A percentile compares a stretch with the other conserved stretches of the same genome.
Conservation (phyloP, 2,797 vertebrate species). For the Limnodromus scolopaceus region DNA sequence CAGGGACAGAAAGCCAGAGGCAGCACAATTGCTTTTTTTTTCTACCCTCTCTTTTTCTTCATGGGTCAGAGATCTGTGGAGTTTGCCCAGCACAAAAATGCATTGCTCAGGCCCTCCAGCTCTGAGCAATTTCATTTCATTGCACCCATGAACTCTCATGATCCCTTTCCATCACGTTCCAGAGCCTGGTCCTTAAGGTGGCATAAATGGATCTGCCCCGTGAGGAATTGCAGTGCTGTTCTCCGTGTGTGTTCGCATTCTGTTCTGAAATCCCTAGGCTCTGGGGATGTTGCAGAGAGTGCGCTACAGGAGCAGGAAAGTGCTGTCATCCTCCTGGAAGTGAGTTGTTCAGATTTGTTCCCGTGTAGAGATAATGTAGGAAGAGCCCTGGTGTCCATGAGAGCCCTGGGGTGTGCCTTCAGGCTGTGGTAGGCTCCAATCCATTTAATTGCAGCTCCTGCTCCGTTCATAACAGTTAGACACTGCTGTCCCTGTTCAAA, state of each 20-base stretch:
- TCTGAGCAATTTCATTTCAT: not conserved
- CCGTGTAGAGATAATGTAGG: not conserved
- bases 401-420: not conserved
- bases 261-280: not conserved
- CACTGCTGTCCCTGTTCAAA: not conserved
- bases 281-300: not conserved
- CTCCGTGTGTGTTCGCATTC: not conserved
- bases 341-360: not conserved
- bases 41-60: not conserved
- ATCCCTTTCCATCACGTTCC: not conserved
- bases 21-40: not conserved
- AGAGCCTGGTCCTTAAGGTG: constrained; percentile 9
- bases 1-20: not conserved
- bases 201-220: not conserved
- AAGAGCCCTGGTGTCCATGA: constrained; percentile 5
- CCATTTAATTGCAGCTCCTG: not conserved
- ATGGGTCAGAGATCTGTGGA: constrained; percentile 50
- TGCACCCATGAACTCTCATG: constrained; percentile 9
- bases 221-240: not conserved
- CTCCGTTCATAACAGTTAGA: not conserved
- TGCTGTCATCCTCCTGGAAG: not conserved
- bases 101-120: constrained; percentile 1
- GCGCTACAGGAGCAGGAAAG: not conserved
- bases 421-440: not conserved
- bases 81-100: constrained; percentile 17